phyloP scores from a whole-genome alignment of 2,888 invertebrate genomes.

The Luperina nickerlii region DNA sequence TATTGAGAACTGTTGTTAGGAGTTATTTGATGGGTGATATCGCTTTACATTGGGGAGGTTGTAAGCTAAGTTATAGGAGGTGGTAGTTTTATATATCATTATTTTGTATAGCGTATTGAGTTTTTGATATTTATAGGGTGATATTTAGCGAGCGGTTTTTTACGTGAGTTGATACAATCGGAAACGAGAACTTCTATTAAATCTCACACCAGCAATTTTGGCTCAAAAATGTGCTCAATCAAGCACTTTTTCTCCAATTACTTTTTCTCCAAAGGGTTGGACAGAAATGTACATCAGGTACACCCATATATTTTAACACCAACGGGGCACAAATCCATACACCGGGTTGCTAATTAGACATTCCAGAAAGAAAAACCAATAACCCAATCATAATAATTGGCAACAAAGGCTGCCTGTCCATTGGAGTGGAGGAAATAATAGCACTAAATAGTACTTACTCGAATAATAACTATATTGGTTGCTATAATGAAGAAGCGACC shows the following conservation, averaged over 20 bases:
- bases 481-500: background rate
- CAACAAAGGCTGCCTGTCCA: background rate
- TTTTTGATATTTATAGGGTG: background rate
- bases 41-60: constrained; percentile 56
- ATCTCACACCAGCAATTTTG: background rate
- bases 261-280: background rate
- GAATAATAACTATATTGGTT: background rate
- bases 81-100: background rate
- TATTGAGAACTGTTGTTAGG: constrained; percentile 70
- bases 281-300: background rate
- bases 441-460: background rate
- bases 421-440: background rate
- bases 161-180: too few species aligned
- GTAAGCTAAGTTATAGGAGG: constrained; percentile 23
- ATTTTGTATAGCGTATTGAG: background rate
- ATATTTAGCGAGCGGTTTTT: background rate
- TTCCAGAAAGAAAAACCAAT: background rate
- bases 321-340: too few species aligned
- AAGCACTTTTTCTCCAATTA: background rate
- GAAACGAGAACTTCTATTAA: background rate
- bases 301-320: background rate
- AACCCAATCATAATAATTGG: background rate
- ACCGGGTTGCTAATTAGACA: too few species aligned
- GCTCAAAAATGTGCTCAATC: background rate
- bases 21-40: constrained; percentile 70